Evolutionary conservation across 2,888 invertebrate species (phyloP).

Genomic region (Diarsia mendica): DNA sequence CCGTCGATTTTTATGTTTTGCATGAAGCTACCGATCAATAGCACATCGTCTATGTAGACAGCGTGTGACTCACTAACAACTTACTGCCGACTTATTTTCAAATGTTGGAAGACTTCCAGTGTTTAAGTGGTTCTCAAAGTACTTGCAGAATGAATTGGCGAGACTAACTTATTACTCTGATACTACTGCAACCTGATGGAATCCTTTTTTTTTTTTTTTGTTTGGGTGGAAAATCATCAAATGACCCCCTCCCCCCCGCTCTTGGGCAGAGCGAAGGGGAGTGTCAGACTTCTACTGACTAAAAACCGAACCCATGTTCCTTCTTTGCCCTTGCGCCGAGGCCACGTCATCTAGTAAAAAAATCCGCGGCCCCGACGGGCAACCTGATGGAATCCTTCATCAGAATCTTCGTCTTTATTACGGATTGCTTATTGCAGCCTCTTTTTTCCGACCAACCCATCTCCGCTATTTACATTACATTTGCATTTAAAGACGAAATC

Average conservation of each 20-base stretch:
- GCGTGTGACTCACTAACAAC: conserved; percentile 28
- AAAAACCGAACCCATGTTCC: no score
- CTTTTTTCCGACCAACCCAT: conserved; percentile 42
- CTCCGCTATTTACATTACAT: conserved; percentile 60
- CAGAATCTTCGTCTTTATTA: conserved; percentile 18
- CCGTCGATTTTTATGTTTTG: conserved; percentile 53
- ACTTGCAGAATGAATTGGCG: conserved; percentile 25
- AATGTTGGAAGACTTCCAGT: conserved; percentile 49
- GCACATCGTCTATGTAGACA: conserved; percentile 30
- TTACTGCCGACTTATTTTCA: conserved; percentile 16
- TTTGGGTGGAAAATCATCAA: no score
- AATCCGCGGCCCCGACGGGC: no score
- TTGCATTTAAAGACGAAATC: conserved; percentile 65
- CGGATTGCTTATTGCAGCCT: conserved; percentile 32
- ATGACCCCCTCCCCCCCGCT: no score
- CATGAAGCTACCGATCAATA: conserved; percentile 49
- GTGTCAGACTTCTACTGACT: no score
- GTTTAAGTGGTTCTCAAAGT: conserved; percentile 25
- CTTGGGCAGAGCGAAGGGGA: no score
- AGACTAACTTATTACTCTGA: conserved; percentile 9
- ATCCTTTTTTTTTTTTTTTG: no score
- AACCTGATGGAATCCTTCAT: conserved; percentile 6
- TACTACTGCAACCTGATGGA: conserved; percentile 6
- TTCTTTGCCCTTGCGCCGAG: no score
- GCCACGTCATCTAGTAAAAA: no score